Conservation (phyloP, 2,888 invertebrate genomes). For the Dolomedes plantarius region DNA sequence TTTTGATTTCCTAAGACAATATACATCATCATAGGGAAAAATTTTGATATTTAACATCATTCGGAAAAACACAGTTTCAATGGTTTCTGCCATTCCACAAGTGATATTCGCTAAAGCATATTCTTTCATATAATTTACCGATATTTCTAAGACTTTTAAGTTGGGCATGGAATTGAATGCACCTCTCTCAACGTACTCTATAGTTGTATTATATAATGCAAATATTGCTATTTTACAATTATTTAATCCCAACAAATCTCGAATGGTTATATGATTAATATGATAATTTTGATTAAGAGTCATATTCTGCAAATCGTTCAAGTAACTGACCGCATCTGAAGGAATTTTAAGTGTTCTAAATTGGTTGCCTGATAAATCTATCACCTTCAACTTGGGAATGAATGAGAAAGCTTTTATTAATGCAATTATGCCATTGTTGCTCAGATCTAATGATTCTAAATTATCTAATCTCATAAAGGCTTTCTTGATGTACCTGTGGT, state of each 20-base stretch:
- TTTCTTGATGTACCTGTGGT: constrained; percentile 30
- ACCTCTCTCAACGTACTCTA: neutral
- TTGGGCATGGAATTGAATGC: constrained; percentile 15
- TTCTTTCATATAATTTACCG: constrained; percentile 23
- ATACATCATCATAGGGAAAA: constrained; percentile 23
- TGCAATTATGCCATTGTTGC: constrained; percentile 32
- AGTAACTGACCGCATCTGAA: constrained; percentile 7
- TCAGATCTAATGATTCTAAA: constrained; percentile 24
- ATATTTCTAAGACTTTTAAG: constrained; percentile 25
- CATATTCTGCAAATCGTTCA: constrained; percentile 23
- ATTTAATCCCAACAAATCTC: neutral
- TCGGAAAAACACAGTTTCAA: neutral
- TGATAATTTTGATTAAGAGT: constrained; percentile 6
- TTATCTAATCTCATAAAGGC: constrained; percentile 38
- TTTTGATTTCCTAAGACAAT: constrained; percentile 20
- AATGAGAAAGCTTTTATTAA: constrained; percentile 13
- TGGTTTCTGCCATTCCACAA: neutral
- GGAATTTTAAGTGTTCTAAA: constrained; percentile 1
- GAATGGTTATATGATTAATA: neutral
- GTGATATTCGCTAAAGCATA: constrained; percentile 29
- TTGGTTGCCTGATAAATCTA: constrained; percentile 20
- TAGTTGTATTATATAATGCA: constrained; percentile 17
- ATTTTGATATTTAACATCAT: neutral
- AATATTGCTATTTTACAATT: neutral
- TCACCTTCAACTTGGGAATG: constrained; percentile 11